Evolutionary conservation across 2,113 vertebrate genomes (phyloP), one percentile per base, ranked within the genome.

Genomic region (Pipa parva): DNA sequence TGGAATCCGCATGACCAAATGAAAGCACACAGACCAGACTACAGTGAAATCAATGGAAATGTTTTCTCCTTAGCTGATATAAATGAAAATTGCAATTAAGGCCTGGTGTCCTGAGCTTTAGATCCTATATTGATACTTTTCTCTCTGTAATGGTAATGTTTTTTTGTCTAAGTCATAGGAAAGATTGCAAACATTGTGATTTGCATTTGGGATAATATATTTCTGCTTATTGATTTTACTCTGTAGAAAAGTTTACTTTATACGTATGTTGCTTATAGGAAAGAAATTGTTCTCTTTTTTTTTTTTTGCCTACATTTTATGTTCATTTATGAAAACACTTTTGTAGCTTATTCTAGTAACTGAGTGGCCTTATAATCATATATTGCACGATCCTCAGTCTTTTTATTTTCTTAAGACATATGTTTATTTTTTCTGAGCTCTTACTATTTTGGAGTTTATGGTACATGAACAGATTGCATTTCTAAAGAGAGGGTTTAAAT

Each of bases 1-100:
- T 76, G 80, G 76, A 78, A 58, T 76, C 83, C 81, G 80, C 80
- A 82, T 50, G 82, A 88, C 86, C 85, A 87, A 86, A 88, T 79
- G 75, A 84, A 57, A 75, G 70, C 61, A 83, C 79, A 83, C 75
- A 77, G 81, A 85, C 84, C 79, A 78, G 81, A 86, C 80, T 81
- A 79, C 68, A 83, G 77, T 77, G 73, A 83, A 79, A 36, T 49
- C 64, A 55, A 29, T 59, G 80, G 61, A 73, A 59, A 72, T 75
- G 4, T n/a, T 71, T 78, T 73, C 21, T 70, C 72, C 79, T 77
- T 31, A 65, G 72, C 71, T 42, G 10, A 42, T 42, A 1, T 7
- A 4, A n/a, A 3, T 42, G 36, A 9, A 3, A 42, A 42, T 42
- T n/a, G 25, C 17, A 10, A 5, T 22, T 27, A 26, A 52, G 24